Conservation (phyloP, 2,113 vertebrate genomes). For the Xyliphius kryptos region DNA sequence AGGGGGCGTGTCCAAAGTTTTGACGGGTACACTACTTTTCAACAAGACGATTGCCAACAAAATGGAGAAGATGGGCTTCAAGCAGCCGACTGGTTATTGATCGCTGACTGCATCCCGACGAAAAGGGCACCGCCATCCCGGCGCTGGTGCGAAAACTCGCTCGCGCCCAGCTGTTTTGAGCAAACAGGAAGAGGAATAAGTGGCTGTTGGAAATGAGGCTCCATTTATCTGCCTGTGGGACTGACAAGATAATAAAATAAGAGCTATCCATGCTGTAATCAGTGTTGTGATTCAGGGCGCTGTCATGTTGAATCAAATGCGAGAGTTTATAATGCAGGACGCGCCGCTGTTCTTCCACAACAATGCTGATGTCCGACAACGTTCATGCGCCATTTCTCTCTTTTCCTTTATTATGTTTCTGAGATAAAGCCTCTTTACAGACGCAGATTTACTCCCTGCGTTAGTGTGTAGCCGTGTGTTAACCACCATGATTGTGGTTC, state of each 20-base stretch:
- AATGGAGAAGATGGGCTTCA: neutral
- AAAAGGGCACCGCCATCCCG: conserved; percentile 32
- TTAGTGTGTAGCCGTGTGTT: no score
- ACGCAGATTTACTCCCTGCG: no score
- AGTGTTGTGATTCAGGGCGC: conserved; percentile 48
- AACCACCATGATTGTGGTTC: no score
- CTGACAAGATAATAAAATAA: conserved; percentile 59
- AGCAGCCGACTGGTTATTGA: conserved; percentile 10
- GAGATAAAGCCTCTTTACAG: conserved; percentile 11
- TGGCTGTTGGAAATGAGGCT: conserved; percentile 51
- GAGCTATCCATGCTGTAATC: conserved; percentile 52
- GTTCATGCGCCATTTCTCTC: conserved; percentile 31
- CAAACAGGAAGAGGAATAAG: conserved; percentile 43
- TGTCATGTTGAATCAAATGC: conserved; percentile 52
- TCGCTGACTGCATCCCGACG: conserved; percentile 23
- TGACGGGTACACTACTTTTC: no score
- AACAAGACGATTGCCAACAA: conserved; percentile 8
- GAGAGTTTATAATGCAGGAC: conserved; percentile 41
- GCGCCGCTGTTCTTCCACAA: conserved; percentile 37
- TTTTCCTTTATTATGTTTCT: conserved; percentile 1
- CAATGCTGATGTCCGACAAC: conserved; percentile 32
- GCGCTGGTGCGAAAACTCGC: conserved; percentile 36
- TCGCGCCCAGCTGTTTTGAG: conserved; percentile 31
- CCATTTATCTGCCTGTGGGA: conserved; percentile 56
- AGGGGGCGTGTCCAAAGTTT: no score